These are phyloP conservation scores for Nomada flava DNA, from an alignment of 2,888 invertebrate genomes.

Conservation along the genomic window DNA sequence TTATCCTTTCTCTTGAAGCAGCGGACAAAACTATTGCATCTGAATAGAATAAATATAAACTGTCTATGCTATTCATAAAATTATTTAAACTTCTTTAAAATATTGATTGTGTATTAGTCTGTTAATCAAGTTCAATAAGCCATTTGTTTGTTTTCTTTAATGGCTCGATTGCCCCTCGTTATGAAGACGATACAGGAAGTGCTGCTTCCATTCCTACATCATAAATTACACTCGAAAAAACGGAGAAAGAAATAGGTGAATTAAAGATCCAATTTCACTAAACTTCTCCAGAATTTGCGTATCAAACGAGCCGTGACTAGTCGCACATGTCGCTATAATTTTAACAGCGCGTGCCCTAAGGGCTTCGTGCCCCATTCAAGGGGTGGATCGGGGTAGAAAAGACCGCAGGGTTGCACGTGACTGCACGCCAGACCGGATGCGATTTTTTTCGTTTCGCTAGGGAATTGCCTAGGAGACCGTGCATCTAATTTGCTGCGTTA, in stretches of 20 bases:
- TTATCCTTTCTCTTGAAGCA: neutral
- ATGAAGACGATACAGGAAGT: slow-evolving; percentile 1
- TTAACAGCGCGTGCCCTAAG: slow-evolving; percentile 59
- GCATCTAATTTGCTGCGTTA: slow-evolving; percentile 28
- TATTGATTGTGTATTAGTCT: slow-evolving; percentile 1
- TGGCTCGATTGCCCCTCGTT: neutral
- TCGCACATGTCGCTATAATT: slow-evolving; percentile 72
- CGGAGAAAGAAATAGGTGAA: slow-evolving; percentile 38
- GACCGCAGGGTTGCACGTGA: slow-evolving; percentile 51
- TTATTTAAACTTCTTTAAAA: too few relatives aligned
- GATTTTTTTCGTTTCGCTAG: slow-evolving; percentile 57
- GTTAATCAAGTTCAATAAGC: neutral
- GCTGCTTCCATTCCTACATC: neutral
- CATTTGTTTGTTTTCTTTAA: neutral
- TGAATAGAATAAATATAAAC: neutral
- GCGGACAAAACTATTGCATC: neutral
- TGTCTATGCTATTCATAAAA: neutral
- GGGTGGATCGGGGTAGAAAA: slow-evolving; percentile 44
- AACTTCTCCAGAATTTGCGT: slow-evolving; percentile 59
- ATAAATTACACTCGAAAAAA: too few relatives aligned
- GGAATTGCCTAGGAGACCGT: slow-evolving; percentile 50
- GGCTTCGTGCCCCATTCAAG: slow-evolving; percentile 37
- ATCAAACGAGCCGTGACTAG: slow-evolving; percentile 68
- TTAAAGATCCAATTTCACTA: slow-evolving; percentile 61
- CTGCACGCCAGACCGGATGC: slow-evolving; percentile 52